phyloP scores from a whole-genome alignment of 2,888 invertebrate genomes.

The Drosophila suboccidentalis region DNA sequence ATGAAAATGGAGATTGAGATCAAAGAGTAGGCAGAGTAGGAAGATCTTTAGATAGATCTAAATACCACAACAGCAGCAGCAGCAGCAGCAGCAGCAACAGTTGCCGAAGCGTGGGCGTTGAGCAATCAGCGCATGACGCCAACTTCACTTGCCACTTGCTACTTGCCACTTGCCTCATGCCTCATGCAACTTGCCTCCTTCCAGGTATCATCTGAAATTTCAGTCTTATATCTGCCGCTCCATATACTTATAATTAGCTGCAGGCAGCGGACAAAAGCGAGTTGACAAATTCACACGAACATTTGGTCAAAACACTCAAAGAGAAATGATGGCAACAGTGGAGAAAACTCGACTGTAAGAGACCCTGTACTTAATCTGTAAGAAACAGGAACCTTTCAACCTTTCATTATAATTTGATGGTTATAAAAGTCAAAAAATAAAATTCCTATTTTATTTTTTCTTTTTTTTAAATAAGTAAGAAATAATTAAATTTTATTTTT shows the following conservation, averaged over 20 bases:
- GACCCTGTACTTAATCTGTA: not conserved
- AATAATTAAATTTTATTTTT: too few species aligned
- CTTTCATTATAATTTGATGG: too few species aligned
- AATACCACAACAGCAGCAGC: too few species aligned
- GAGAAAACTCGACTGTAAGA: not conserved
- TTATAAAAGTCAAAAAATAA: too few species aligned
- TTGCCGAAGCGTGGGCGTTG: conserved; percentile 71
- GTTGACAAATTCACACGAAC: conserved; percentile 53
- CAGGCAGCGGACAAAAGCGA: conserved; percentile 5
- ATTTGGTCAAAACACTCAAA: conserved; percentile 17
- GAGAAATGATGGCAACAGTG: too few species aligned
- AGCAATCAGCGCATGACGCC: conserved; percentile 76
- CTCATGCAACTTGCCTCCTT: not conserved
- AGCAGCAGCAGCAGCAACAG: conserved; percentile 36
- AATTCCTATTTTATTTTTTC: too few species aligned
- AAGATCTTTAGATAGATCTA: conserved; percentile 8
- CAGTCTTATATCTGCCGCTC: conserved; percentile 8
- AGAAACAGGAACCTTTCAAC: not conserved
- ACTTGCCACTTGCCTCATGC: conserved; percentile 12
- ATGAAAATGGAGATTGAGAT: not conserved
- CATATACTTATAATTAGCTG: conserved; percentile 29
- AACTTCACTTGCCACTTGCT: conserved; percentile 43
- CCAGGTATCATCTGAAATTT: conserved; percentile 11
- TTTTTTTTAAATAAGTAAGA: too few species aligned
- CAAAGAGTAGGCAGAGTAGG: conserved; percentile 10